Evolutionary conservation across 2,888 invertebrate genomes (phyloP).

Genomic region (Agriopis aurantiaria): DNA sequence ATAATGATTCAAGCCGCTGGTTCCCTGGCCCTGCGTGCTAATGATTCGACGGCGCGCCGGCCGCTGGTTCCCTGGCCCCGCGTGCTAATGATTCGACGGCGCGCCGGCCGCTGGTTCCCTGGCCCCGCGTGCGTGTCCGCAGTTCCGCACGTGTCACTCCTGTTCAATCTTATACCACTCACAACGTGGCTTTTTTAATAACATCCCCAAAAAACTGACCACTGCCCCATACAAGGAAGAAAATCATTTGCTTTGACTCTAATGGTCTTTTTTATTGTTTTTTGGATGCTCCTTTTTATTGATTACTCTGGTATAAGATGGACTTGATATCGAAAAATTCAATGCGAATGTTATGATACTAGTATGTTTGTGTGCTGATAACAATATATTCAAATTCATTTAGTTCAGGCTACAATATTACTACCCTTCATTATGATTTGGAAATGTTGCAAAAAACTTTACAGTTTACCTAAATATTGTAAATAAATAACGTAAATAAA

Average conservation of each 20-base stretch:
- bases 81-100: no score
- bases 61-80: slow-evolving; percentile 56
- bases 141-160: slow-evolving; percentile 70
- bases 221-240: slow-evolving; percentile 54
- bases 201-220: slow-evolving; percentile 66
- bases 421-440: no score
- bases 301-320: neutral
- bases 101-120: slow-evolving; percentile 45
- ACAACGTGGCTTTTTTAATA: slow-evolving; percentile 77
- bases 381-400: no score
- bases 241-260: slow-evolving; percentile 69
- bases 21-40: slow-evolving; percentile 56
- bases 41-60: no score
- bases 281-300: neutral
- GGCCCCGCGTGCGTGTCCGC: slow-evolving; percentile 62
- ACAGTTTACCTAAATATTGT: no score
- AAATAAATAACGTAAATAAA: no score
- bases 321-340: neutral
- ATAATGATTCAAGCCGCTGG: slow-evolving; percentile 26
- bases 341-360: no score
- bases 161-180: slow-evolving; percentile 76
- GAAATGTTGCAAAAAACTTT: no score
- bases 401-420: no score
- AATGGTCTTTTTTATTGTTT: slow-evolving; percentile 37
- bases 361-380: no score